phyloP scores from a whole-genome alignment of 2,797 vertebrate genomes.

The Anolis apletophallus region DNA sequence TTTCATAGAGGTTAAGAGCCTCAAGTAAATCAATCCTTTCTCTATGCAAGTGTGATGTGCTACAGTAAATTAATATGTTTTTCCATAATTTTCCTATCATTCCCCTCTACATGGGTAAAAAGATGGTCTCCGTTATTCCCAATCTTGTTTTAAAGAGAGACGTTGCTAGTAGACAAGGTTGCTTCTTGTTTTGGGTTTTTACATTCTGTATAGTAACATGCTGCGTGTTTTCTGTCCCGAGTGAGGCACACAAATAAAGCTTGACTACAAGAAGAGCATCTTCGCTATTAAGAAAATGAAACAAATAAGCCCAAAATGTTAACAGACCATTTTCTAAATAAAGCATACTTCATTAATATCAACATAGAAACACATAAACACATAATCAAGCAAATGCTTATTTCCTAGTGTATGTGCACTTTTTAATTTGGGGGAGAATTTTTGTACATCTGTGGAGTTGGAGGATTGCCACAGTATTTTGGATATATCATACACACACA shows the following conservation, averaged over 20 bases:
- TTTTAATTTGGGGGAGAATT: background rate
- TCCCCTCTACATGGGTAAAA: constrained; percentile 38
- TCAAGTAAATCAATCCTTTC: constrained; percentile 40
- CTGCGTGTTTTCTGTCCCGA: constrained; percentile 57
- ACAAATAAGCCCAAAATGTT: constrained; percentile 16
- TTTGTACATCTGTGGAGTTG: background rate
- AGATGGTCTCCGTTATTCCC: constrained; percentile 54
- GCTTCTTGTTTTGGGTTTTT: constrained; percentile 34
- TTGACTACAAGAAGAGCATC: constrained; percentile 44
- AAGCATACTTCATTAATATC: background rate
- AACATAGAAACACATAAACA: background rate
- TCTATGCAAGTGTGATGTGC: background rate
- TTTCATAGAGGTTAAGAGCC: constrained; percentile 57
- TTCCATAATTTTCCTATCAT: constrained; percentile 48
- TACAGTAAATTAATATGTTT: background rate
- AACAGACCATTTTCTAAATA: constrained; percentile 3
- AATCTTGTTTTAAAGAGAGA: constrained; percentile 37
- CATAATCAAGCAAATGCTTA: background rate
- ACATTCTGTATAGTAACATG: constrained; percentile 37
- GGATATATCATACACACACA: constrained; percentile 17
- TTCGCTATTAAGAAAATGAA: constrained; percentile 42
- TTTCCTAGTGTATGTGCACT: background rate
- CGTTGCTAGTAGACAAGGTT: background rate
- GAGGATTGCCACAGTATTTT: background rate
- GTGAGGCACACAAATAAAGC: constrained; percentile 57